Evolutionary conservation across 2,888 invertebrate genomes (phyloP), one percentile per base, ranked within the genome.

Genomic region (Polydrusus pterygomalis): DNA sequence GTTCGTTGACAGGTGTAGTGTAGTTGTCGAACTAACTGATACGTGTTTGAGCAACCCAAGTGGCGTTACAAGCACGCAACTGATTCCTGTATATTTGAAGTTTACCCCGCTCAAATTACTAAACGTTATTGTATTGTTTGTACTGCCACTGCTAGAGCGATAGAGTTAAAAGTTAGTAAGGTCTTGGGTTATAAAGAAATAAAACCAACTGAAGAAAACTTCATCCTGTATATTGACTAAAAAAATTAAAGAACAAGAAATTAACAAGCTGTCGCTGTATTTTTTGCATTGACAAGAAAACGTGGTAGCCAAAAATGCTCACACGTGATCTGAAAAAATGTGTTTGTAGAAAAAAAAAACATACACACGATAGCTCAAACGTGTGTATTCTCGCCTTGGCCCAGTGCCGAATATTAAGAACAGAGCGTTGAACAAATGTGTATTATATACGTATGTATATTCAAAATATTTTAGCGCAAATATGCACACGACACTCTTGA

Each of bases 291-390:
- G 72, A 67, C 74, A 74, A 73, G 71, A 77, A 79, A 77, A 81
- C 77, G 80, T 81, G 80, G 79, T 78, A 75, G 81, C 79, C 78
- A 79, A 73, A 65, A 77, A 70, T 64, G 79, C 79, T 77, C 77
- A 78, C 77, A 80, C 79, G 79, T 78, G 77, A 75, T 71, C 68
- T 65, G 51, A 54, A 74, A 76, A 68, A 69, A 77, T 74, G 78
- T 73, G 72, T 69, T 69, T 72, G 20, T 62, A 62, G 49, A 38
- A 60, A 70, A 38, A n/a, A 60, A 70, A 84, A 85, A 86, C 85
- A 87, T 86, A 87, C 86, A 87, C 87, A 87, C 87, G 87, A 87
- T 86, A 85, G 87, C 87, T 87, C 87, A 87, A 87, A 87, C 87
- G 86, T 87, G 86, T 87, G 86, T 75, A 68, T 25, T 85, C 83